Evolutionary conservation across 1,140 invertebrate genomes (phyloP), one percentile per base, ranked within the genome.

Genomic region (Heterodera schachtii): DNA sequence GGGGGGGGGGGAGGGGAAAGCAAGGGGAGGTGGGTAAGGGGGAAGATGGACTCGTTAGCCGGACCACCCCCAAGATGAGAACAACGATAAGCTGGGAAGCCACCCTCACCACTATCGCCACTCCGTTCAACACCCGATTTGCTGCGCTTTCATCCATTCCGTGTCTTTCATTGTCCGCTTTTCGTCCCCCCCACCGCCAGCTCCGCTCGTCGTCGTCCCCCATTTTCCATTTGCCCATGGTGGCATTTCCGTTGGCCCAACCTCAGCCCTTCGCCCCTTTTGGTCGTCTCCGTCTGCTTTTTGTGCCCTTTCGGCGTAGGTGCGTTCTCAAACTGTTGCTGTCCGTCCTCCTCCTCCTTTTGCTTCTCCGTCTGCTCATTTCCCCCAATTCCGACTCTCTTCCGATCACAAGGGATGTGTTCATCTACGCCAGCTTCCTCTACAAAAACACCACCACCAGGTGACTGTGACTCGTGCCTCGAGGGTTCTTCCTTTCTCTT

Each of bases 381-480:
- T 9, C 44, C 31, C 9, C 43, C 31, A 31, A 31, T 8, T 19
- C 69, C 9, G 21, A 41, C 69, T 41, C 69, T 7, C 31, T 9
- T 43, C 41, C 31, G n/a, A 46, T 41, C 69, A 41, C 44, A 7
- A 13, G 69, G 11, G 69, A 71, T 71, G 69, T 71, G 69, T 71
- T 71, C 69, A 71, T 71, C 9, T 71, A 43, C 69, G 69, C 69
- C 69, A 71, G 69, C 43, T 71, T 71, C 69, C 13, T 71, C 31
- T 71, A 71, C 21, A 71, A 71, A 46, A 71, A 71, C 69, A 71
- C 31, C 31, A 43, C 69, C 4, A 71, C 31, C 31, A 31, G 31
- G 31, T 31, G 31, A 31, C 31, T 31, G 31, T 31, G 31, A 31
- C 31, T 31, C 31, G 31, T 31, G 31, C 31, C 31, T 1, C 41